Base-by-base conservation (phyloP, 2,797 vertebrate genomes). In the Gymnodraco acuticeps region DNA sequence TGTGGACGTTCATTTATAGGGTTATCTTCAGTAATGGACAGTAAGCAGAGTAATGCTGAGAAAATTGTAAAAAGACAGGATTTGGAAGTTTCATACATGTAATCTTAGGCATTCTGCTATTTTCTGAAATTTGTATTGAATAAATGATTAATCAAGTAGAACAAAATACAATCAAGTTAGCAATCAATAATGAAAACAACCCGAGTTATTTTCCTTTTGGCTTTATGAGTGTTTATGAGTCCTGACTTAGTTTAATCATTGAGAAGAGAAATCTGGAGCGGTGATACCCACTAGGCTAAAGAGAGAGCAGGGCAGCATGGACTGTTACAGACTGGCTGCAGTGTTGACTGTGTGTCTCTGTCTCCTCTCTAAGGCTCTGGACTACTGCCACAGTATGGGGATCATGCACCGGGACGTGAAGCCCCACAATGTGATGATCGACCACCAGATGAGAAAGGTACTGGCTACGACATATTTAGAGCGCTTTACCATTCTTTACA, bases 391-490 rank as follows among this genome's bases (percentile, higher is more conserved):
- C 92, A 98, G 97, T 93, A 97, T 98, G 96, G 97, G 97, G 54
- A 97, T 98, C 95, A 98, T 98, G 97, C 97, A 98, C 92, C 93
- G 97, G 64, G 97, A 98, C 43, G 97, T 98, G 89, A 98, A 98
- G 92, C 97, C 97, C 70, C 97, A 98, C 93, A 98, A 98, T 65
- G 97, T 98, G 89, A 98, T 98, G 97, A 98, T 98, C 87, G 97
- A 98, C 92, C 97, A 98, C 91, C 97, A 98, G 88, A 95, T 97
- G 92, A 96, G 97, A 91, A 98, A 99, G 97, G 97, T 82, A 31
- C 51, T 23, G 51, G 13, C 13, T n/a, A 41, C 4, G 9, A 9
- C 3, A 19, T 19, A 19, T 19, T 58, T 7, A 55, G 6, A 38
- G 33, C 33, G 33, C 33, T 6, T 38, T 38, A 1, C 33, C 33